Conservation (phyloP, 2,888 invertebrate species). For the Eristalinus sepulchralis region DNA sequence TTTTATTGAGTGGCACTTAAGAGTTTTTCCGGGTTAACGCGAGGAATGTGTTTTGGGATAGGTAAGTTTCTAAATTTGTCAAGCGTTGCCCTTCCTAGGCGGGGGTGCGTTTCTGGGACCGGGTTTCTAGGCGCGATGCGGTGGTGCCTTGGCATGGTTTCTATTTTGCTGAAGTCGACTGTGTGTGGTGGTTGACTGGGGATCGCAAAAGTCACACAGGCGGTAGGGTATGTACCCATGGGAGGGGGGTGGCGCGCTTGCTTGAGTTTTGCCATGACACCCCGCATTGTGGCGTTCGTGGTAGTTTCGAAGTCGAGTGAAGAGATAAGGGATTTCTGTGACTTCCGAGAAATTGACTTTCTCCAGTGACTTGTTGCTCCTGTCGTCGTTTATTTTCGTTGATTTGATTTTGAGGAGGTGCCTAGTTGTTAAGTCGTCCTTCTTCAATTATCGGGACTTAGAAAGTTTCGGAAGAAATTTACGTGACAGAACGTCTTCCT, state of each 20-base stretch:
- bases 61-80: conserved; percentile 54
- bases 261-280: too few relatives aligned
- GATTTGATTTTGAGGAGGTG: too few relatives aligned
- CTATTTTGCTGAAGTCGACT: not conserved
- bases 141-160: not conserved
- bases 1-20: conserved; percentile 24
- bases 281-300: too few relatives aligned
- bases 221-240: not conserved
- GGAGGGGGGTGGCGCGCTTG: not conserved
- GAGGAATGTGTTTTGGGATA: conserved; percentile 46
- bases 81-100: not conserved
- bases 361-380: too few relatives aligned
- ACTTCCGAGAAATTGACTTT: too few relatives aligned
- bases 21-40: conserved; percentile 15
- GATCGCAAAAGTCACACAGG: not conserved
- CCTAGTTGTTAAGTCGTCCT: too few relatives aligned
- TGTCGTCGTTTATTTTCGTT: too few relatives aligned
- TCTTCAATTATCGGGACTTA: too few relatives aligned
- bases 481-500: too few relatives aligned
- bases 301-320: too few relatives aligned
- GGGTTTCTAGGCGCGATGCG: not conserved
- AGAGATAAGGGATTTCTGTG: too few relatives aligned
- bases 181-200: not conserved
- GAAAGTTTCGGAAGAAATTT: too few relatives aligned
- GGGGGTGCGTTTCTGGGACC: not conserved